These are phyloP conservation scores for Dendrolimus punctatus DNA, from an alignment of 1,140 invertebrate genomes.

Conservation along the genomic window DNA sequence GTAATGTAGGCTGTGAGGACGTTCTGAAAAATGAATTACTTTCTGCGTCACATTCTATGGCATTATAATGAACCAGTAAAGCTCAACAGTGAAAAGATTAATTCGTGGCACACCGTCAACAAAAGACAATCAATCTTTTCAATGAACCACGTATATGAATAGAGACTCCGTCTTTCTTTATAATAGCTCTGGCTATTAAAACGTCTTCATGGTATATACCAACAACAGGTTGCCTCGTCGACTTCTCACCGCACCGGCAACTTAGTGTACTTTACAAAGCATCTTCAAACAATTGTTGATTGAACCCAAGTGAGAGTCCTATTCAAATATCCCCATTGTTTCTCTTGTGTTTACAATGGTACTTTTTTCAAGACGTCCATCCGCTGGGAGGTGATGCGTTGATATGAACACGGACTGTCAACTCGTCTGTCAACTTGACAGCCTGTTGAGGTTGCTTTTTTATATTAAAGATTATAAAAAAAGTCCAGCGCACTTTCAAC, in stretches of 20 bases:
- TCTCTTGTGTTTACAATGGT: slow-evolving; percentile 34
- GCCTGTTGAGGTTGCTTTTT: slow-evolving; percentile 1
- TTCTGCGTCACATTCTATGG: too few relatives aligned
- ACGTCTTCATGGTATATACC: slow-evolving; percentile 20
- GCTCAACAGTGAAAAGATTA: too few relatives aligned
- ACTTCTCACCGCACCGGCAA: not conserved
- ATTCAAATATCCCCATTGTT: slow-evolving; percentile 54
- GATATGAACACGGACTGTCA: slow-evolving; percentile 11
- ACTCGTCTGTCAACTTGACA: slow-evolving; percentile 16
- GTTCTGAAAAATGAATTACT: too few relatives aligned
- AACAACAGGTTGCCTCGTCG: slow-evolving; percentile 2
- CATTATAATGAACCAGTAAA: too few relatives aligned
- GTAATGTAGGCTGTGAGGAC: too few relatives aligned
- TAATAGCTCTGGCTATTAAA: slow-evolving; percentile 33
- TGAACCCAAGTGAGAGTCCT: slow-evolving; percentile 38
- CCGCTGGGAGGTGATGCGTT: slow-evolving; percentile 17
- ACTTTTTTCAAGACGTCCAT: slow-evolving; percentile 28
- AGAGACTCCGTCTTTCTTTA: slow-evolving; percentile 25
- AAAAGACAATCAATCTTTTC: slow-evolving; percentile 9
- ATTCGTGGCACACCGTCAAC: too few relatives aligned
- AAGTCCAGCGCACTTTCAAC: too few relatives aligned
- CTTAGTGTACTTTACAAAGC: slow-evolving; percentile 19
- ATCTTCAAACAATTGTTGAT: slow-evolving; percentile 35
- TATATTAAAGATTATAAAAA: not conserved
- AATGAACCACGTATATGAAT: slow-evolving; percentile 32